Evolutionary conservation across 1,140 invertebrate species (phyloP).

Genomic region (Caligus rogercresseyi): DNA sequence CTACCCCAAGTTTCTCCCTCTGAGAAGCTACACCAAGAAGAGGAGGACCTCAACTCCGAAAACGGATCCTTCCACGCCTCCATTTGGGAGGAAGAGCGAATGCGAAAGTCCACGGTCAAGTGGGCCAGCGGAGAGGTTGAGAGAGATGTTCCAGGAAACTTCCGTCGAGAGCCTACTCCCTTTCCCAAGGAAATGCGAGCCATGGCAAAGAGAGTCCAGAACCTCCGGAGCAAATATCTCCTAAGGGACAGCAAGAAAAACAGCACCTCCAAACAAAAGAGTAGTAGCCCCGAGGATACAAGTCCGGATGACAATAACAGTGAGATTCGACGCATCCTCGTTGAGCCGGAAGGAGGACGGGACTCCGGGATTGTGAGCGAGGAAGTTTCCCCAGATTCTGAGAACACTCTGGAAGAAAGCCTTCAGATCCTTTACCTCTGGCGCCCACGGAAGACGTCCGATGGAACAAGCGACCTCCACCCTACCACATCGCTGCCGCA

Average conservation of each 20-base stretch:
- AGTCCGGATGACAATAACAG: neutral
- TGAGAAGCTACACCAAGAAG: neutral
- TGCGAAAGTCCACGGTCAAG: slow-evolving; percentile 38
- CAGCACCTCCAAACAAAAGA: slow-evolving; percentile 4
- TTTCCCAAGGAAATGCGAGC: slow-evolving; percentile 78
- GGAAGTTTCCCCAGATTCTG: slow-evolving; percentile 16
- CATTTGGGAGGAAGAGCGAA: slow-evolving; percentile 32
- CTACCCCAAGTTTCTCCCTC: slow-evolving; percentile 47
- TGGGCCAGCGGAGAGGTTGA: slow-evolving; percentile 38
- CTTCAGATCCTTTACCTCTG: slow-evolving; percentile 19
- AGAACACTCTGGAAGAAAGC: slow-evolving; percentile 21
- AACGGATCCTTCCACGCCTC: slow-evolving; percentile 14
- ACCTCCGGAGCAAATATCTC: slow-evolving; percentile 25
- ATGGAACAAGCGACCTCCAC: slow-evolving; percentile 35
- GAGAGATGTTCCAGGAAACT: slow-evolving; percentile 27
- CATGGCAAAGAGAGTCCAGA: slow-evolving; percentile 53
- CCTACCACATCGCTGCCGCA: slow-evolving; percentile 47
- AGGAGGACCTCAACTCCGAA: slow-evolving; percentile 5
- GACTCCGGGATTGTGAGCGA: slow-evolving; percentile 23
- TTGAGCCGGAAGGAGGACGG: slow-evolving; percentile 13
- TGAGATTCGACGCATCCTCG: neutral
- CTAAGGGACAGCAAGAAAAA: neutral
- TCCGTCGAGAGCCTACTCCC: slow-evolving; percentile 67
- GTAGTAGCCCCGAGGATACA: neutral
- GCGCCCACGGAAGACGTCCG: slow-evolving; percentile 4